Percentiles rank a stretch among this genome's conserved stretches.
phyloP scores from a whole-genome alignment of 1,140 invertebrate species.

The Diachasmimorpha longicaudata region DNA sequence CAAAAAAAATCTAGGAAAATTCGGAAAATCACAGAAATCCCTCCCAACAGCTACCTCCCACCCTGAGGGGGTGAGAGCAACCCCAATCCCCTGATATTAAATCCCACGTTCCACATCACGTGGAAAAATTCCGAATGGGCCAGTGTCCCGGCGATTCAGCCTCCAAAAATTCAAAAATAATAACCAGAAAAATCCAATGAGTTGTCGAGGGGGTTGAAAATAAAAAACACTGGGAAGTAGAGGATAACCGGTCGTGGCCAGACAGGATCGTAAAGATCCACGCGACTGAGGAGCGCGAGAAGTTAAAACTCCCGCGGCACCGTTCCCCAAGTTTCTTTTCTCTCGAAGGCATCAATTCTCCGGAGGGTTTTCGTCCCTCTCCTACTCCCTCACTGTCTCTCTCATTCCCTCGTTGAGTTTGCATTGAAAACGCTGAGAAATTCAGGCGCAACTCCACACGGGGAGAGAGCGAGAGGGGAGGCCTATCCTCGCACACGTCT shows the following conservation, averaged over 20 bases:
- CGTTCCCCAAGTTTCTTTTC: conserved; percentile 16
- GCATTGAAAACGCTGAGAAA: neutral
- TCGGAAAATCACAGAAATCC: no score
- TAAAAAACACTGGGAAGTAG: neutral
- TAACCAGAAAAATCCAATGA: neutral
- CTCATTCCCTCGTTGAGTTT: neutral
- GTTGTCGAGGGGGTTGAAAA: conserved; percentile 9
- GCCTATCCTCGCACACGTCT: conserved; percentile 10
- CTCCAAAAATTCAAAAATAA: neutral
- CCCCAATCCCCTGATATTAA: no score
- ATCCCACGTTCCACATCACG: no score
- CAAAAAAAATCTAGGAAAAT: no score
- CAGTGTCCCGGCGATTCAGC: no score
- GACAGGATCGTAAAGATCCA: conserved; percentile 15
- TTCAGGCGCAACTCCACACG: neutral
- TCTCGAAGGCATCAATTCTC: conserved; percentile 18
- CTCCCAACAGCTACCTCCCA: no score
- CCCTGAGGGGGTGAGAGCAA: no score
- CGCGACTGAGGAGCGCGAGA: conserved; percentile 19
- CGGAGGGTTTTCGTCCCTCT: neutral
- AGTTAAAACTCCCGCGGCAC: conserved; percentile 13
- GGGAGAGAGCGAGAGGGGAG: no score
- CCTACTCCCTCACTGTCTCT: neutral
- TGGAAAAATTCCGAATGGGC: no score
- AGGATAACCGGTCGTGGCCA: conserved; percentile 20